These are phyloP conservation scores for Lacanobia wlatinum DNA, from an alignment of 2,888 invertebrate genomes.

Conservation along the genomic window DNA sequence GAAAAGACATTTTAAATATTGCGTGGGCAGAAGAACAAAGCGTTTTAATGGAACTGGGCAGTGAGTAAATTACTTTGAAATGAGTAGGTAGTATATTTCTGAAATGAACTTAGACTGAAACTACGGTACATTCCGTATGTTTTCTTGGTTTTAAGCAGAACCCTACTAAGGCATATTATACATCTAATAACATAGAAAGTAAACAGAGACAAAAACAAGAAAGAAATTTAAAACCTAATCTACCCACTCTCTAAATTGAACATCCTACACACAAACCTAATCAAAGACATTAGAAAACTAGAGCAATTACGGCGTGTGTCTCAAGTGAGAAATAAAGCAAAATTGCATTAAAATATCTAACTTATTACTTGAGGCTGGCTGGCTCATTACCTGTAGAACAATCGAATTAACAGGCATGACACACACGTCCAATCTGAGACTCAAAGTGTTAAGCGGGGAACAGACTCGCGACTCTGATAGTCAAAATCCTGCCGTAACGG, in stretches of 20 bases:
- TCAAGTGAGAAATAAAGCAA: conserved; percentile 38
- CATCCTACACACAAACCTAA: conserved; percentile 28
- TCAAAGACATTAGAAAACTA: conserved; percentile 54
- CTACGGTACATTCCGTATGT: neutral
- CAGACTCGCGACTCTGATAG: conserved; percentile 47
- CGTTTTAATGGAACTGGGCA: neutral
- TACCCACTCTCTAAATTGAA: conserved; percentile 22
- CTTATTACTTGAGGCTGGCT: conserved; percentile 58
- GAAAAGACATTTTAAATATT: conserved; percentile 11
- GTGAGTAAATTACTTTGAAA: neutral
- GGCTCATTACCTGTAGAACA: conserved; percentile 63
- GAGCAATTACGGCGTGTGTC: conserved; percentile 30
- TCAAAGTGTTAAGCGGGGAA: conserved; percentile 43
- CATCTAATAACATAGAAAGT: neutral
- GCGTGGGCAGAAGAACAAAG: neutral
- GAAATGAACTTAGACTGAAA: neutral
- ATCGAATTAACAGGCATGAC: conserved; percentile 67
- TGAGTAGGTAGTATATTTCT: neutral
- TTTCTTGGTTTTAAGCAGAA: neutral
- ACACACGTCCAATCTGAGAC: conserved; percentile 58
- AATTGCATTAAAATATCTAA: conserved; percentile 64
- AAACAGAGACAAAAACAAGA: neutral
- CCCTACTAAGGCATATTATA: neutral
- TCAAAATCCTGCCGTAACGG: conserved; percentile 39
- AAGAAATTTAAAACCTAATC: conserved; percentile 8